Evolutionary conservation across 1,140 invertebrate species (phyloP).

Genomic region (Chironomus striatipennis): DNA sequence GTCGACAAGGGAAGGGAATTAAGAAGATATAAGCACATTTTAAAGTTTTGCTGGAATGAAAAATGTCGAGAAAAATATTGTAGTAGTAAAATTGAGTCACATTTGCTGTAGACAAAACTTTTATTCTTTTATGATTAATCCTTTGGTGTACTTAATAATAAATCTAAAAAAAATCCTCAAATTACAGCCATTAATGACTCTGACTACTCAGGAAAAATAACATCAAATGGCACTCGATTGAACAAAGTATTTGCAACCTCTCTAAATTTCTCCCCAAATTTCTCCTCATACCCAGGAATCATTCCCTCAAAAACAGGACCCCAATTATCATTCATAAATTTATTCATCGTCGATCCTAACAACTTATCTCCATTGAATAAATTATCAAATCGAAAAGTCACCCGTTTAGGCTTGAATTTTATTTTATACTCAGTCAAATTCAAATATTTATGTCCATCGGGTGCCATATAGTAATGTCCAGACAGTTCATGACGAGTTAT

Average conservation of each 20-base stretch:
- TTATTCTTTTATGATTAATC: too few relatives aligned
- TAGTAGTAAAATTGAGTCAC: too few relatives aligned
- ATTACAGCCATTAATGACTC: too few relatives aligned
- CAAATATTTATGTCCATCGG: conserved; percentile 49
- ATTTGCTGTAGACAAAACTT: too few relatives aligned
- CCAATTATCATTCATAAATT: conserved; percentile 57
- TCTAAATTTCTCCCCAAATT: conserved; percentile 50
- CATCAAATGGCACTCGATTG: conserved; percentile 51
- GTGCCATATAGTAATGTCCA: conserved; percentile 43
- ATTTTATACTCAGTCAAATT: conserved; percentile 50
- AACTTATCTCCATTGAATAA: conserved; percentile 50
- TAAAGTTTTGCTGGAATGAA: too few relatives aligned
- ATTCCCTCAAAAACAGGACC: conserved; percentile 55
- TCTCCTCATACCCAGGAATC: conserved; percentile 51
- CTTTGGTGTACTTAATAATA: too few relatives aligned
- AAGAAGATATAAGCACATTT: too few relatives aligned
- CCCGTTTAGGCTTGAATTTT: conserved; percentile 45
- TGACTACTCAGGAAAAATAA: conserved; percentile 46
- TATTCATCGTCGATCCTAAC: conserved; percentile 48
- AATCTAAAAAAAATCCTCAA: too few relatives aligned
- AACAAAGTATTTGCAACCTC: conserved; percentile 54
- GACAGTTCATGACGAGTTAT: conserved; percentile 49
- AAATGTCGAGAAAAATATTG: too few relatives aligned
- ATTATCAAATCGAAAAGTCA: conserved; percentile 49
- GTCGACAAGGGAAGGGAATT: too few relatives aligned